Evolutionary conservation across 2,113 vertebrate genomes (phyloP).

Genomic region (Microcebus jonahi): DNA sequence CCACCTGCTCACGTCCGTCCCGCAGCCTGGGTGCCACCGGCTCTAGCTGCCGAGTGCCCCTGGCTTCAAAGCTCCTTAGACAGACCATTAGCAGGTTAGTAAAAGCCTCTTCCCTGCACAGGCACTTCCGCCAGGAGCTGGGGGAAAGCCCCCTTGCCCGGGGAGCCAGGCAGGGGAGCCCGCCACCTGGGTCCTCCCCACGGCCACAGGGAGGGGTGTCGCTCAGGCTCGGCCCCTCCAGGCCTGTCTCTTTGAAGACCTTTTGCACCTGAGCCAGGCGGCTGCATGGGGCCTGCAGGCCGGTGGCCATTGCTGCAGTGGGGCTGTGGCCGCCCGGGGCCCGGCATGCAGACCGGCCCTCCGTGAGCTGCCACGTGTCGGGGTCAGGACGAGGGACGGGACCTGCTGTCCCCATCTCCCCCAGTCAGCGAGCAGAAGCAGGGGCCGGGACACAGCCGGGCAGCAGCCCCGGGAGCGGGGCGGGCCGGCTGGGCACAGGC

Average conservation of each 20-base stretch:
- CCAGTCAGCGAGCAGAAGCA: not conserved
- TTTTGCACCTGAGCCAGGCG: not conserved
- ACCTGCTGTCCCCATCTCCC: too few relatives aligned
- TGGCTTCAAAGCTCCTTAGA: constrained; percentile 7
- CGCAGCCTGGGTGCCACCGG: not conserved
- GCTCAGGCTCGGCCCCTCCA: not conserved
- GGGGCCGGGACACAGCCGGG: not conserved
- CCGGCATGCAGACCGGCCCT: too few relatives aligned
- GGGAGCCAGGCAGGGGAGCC: not conserved
- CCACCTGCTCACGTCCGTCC: not conserved
- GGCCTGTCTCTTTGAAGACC: not conserved
- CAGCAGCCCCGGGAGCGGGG: fast-evolving
- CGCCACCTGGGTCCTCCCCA: not conserved
- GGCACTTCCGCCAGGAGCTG: not conserved
- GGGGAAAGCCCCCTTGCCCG: not conserved
- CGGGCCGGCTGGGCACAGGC: not conserved
- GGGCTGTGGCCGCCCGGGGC: not conserved
- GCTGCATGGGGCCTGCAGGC: not conserved
- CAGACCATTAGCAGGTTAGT: not conserved
- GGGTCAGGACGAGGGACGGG: not conserved
- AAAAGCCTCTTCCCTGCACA: not conserved
- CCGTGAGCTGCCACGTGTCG: not conserved
- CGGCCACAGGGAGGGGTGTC: not conserved
- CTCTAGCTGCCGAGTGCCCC: not conserved
- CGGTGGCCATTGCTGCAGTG: not conserved